Evolutionary conservation across 2,797 vertebrate genomes (phyloP), one percentile per base, ranked within the genome.

Genomic region (Gastrophryne carolinensis): DNA sequence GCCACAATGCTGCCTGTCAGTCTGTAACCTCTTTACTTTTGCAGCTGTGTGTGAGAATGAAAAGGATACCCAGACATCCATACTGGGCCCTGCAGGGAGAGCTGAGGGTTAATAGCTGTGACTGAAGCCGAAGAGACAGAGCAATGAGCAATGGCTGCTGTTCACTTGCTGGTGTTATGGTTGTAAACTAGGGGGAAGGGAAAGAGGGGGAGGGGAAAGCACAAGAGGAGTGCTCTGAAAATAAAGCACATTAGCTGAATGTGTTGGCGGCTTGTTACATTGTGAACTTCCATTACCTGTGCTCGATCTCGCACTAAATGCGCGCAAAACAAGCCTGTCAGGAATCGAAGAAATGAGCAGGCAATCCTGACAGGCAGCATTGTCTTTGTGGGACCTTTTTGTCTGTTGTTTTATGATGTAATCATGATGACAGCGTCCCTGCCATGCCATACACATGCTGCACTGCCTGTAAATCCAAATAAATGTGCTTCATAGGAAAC

Each of bases 151-250:
- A 69, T 62, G 73, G 66, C 58, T 71, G 60, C 23, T 35, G 29
- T 50, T 26, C 37, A 41, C 32, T 47, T 63, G 67, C 66, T 65
- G 49, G 27, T 77, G 61, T 66, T 72, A 58, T 54, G 67, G 57
- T 70, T 70, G 44, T 76, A 58, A 44, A 68, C 61, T 21, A 60
- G 63, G 63, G 63, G 63, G 63, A 75, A 60, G 72, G 72, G 73
- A 62, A 44, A 21, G 15, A 44, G 63, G 56, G 56, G 56, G 73
- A 62, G 56, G 63, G 44, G 35, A 32, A 44, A 44, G 24, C 61
- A 65, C 50, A 19, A 58, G 61, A 69, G 67, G 37, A 52, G 52
- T 65, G 68, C 60, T 19, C n/a, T 49, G 30, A 21, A 10, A 57
- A 63, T 61, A 11, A 5, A 50, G 9, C 5, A 64, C 21, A 69